These are phyloP conservation scores for Danaus melanippus DNA, from an alignment of 1,140 invertebrate genomes.

Conservation along the genomic window DNA sequence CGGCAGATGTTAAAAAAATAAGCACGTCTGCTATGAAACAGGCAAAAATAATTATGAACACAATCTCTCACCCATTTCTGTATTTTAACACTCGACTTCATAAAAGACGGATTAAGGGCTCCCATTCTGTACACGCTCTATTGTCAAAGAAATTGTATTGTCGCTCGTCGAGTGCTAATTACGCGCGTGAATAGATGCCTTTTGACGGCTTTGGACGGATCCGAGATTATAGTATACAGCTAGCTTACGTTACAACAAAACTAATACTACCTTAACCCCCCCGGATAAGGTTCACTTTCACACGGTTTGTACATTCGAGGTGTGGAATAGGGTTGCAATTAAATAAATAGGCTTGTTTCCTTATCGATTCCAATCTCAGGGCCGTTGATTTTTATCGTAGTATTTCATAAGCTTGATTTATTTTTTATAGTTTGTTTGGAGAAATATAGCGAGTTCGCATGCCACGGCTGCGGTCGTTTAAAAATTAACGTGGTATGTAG, in stretches of 20 bases:
- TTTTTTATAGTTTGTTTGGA: conserved; percentile 28
- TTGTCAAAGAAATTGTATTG: conserved; percentile 53
- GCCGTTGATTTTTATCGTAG: conserved; percentile 30
- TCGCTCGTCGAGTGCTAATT: conserved; percentile 54
- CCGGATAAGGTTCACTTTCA: conserved; percentile 8
- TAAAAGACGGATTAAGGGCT: conserved; percentile 45
- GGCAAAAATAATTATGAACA: too few species aligned
- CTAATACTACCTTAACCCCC: conserved; percentile 9
- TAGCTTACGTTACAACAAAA: conserved; percentile 10
- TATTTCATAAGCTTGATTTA: conserved; percentile 36
- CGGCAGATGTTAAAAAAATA: too few species aligned
- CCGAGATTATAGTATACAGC: conserved; percentile 23
- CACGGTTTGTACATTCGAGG: background rate
- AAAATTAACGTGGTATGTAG: conserved; percentile 2
- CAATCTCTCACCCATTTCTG: too few species aligned
- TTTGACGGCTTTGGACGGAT: conserved; percentile 30
- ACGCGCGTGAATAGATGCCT: conserved; percentile 48
- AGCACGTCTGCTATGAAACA: too few species aligned
- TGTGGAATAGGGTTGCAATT: conserved; percentile 7
- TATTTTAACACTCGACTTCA: conserved; percentile 20
- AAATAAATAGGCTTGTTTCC: conserved; percentile 32
- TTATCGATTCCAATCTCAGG: conserved; percentile 33
- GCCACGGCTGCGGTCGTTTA: conserved; percentile 12
- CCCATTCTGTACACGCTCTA: conserved; percentile 35
- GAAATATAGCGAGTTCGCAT: conserved; percentile 24